Conservation (phyloP, 2,888 invertebrate genomes). For the Ornithoptera priamus region DNA sequence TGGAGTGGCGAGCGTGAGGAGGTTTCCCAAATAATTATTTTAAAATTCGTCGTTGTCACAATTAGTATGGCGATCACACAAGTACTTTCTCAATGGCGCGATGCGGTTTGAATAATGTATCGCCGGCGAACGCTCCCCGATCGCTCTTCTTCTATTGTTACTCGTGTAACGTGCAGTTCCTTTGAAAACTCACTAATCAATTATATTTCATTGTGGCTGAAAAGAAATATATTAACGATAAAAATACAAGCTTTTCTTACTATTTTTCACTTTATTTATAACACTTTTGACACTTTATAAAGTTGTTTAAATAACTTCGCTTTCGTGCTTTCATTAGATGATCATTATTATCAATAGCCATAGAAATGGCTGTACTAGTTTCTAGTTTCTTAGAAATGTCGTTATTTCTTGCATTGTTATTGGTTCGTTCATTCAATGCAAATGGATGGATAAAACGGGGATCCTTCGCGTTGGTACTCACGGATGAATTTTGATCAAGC, state of each 20-base stretch:
- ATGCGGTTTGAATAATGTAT: conserved; percentile 75
- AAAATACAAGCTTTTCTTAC: no score
- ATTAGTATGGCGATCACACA: conserved; percentile 76
- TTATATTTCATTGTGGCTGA: background rate
- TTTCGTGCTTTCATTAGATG: no score
- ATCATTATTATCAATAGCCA: no score
- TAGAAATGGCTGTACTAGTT: no score
- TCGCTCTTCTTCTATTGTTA: conserved; percentile 12
- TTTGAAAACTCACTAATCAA: background rate
- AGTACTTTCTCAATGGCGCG: conserved; percentile 78
- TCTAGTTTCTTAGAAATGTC: background rate
- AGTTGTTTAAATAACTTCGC: no score
- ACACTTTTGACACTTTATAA: no score
- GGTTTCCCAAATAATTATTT: conserved; percentile 53
- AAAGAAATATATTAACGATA: background rate
- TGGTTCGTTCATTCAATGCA: conserved; percentile 40
- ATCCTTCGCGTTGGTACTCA: no score
- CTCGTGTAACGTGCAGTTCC: conserved; percentile 3
- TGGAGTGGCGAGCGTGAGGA: conserved; percentile 31
- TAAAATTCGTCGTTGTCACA: conserved; percentile 59
- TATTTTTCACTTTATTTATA: no score
- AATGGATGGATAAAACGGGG: conserved; percentile 24
- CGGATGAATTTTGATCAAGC: no score
- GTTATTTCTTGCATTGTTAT: background rate
- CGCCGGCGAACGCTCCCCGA: conserved; percentile 40